phyloP scores from a whole-genome alignment of 2,797 vertebrate genomes.

The Gymnothorax javanicus region DNA sequence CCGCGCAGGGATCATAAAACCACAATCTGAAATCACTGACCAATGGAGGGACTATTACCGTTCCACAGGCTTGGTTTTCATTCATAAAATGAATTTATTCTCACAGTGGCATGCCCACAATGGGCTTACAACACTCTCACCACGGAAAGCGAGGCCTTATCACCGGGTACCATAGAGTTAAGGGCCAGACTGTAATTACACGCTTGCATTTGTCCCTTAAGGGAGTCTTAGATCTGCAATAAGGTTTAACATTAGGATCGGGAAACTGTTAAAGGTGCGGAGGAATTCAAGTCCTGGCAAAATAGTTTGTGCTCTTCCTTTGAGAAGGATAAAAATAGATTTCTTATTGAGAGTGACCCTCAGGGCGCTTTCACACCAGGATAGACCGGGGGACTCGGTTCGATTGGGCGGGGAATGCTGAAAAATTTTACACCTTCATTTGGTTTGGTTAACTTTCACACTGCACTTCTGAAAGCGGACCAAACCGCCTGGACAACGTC shows the following conservation, averaged over 20 bases:
- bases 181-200: not conserved
- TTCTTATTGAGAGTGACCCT: not conserved
- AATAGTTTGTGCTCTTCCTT: not conserved
- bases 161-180: slow-evolving; percentile 17
- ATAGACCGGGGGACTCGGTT: too few relatives aligned
- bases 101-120: not conserved
- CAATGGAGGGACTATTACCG: not conserved
- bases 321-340: not conserved
- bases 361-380: too few relatives aligned
- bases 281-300: not conserved
- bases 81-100: slow-evolving; percentile 1
- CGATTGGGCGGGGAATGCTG: too few relatives aligned
- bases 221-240: not conserved
- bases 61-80: not conserved
- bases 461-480: too few relatives aligned
- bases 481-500: too few relatives aligned
- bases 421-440: too few relatives aligned
- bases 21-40: not conserved
- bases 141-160: not conserved
- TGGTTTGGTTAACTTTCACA: too few relatives aligned
- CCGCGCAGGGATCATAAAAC: not conserved
- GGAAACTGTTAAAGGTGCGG: not conserved
- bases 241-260: not conserved
- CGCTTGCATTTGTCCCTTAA: not conserved
- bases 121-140: not conserved